Conservation (phyloP, 2,888 invertebrate genomes). For the Syritta pipiens region DNA sequence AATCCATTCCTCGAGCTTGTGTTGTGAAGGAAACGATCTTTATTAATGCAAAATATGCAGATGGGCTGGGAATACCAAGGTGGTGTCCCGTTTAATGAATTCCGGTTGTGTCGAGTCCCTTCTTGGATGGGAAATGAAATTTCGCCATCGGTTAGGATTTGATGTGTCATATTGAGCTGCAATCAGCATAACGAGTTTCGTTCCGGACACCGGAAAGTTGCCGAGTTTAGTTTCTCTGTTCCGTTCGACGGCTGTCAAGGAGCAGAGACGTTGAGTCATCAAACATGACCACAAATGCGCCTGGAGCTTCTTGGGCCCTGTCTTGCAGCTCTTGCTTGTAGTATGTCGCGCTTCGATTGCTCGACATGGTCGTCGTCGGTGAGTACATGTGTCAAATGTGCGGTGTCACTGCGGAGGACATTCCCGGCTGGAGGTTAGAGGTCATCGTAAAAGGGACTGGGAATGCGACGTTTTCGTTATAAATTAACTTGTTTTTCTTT, state of each 20-base stretch:
- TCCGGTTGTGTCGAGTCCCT: conserved; percentile 63
- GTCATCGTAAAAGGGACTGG: conserved; percentile 43
- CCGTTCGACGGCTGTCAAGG: conserved; percentile 32
- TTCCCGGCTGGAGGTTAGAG: conserved; percentile 50
- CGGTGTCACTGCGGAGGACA: conserved; percentile 59
- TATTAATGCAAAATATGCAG: conserved; percentile 66
- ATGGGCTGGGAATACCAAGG: conserved; percentile 44
- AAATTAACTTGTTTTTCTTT: conserved; percentile 63
- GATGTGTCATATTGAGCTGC: conserved; percentile 34
- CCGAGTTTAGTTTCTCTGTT: conserved; percentile 2
- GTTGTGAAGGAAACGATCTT: conserved; percentile 59
- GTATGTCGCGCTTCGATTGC: too few species aligned
- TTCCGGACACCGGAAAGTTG: conserved; percentile 4
- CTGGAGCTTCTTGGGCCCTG: too few species aligned
- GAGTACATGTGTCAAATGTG: conserved; percentile 67
- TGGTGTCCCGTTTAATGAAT: conserved; percentile 55
- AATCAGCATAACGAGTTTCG: conserved; percentile 63
- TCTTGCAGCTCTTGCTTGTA: too few species aligned
- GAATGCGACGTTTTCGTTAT: conserved; percentile 42
- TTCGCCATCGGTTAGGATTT: conserved; percentile 42
- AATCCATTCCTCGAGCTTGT: conserved; percentile 38
- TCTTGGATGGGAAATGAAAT: conserved; percentile 51
- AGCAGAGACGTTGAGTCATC: conserved; percentile 39
- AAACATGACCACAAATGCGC: conserved; percentile 65
- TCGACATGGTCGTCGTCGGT: too few species aligned